Percentiles rank a stretch among this genome's conserved stretches.
Evolutionary conservation across 2,113 vertebrate genomes (phyloP).

Genomic region (Nycticorax nycticorax): DNA sequence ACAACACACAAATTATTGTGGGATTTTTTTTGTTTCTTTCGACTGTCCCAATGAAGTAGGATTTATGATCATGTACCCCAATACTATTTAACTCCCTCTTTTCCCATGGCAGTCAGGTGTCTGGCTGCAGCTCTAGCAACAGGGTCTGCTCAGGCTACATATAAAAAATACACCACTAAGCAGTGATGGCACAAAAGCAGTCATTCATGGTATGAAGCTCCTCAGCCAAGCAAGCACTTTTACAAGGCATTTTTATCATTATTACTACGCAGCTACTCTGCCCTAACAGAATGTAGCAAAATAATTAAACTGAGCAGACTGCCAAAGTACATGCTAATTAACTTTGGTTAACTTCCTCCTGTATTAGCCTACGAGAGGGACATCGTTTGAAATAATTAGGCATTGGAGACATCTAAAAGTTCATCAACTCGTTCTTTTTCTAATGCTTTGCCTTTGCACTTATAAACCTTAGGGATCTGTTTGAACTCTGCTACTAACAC

Average conservation of each 20-base stretch:
- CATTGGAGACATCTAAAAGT: conserved; percentile 28
- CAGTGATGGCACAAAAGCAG: not conserved
- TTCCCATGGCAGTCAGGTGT: not conserved
- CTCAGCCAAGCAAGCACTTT: not conserved
- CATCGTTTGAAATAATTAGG: not conserved
- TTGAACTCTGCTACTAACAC: not conserved
- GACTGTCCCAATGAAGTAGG: not conserved
- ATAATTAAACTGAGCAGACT: conserved; percentile 37
- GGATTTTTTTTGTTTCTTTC: not conserved
- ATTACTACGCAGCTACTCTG: not conserved
- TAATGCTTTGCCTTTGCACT: not conserved
- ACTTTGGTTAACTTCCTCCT: conserved; percentile 26
- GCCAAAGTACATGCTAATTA: conserved; percentile 38
- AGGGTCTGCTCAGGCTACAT: not conserved
- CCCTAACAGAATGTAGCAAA: conserved; percentile 1
- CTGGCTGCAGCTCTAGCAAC: not conserved
- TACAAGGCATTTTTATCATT: not conserved
- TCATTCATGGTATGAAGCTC: not conserved
- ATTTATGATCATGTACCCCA: not conserved
- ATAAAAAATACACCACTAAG: not conserved
- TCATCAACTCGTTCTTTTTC: not conserved
- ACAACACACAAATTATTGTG: not conserved
- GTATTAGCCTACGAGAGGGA: not conserved
- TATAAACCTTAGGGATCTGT: not conserved
- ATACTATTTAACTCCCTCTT: not conserved